Evolutionary conservation across 2,113 vertebrate species (phyloP).

Genomic region (Emydura subglobosa): DNA sequence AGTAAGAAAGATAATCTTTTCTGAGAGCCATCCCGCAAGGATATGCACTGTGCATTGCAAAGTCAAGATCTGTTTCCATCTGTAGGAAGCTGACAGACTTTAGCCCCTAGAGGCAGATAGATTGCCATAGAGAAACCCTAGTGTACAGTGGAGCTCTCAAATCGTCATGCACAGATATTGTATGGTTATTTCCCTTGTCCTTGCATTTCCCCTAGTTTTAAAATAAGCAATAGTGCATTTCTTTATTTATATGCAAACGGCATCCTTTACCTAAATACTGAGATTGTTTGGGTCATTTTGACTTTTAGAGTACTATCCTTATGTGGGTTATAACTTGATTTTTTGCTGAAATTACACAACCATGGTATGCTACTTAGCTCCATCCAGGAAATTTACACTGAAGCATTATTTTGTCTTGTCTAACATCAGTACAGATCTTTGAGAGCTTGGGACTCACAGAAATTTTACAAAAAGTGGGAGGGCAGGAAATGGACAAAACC

Average conservation of each 20-base stretch:
- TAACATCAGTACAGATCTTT: neutral
- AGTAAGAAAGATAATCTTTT: slow-evolving; percentile 45
- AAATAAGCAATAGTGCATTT: neutral
- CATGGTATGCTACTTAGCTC: neutral
- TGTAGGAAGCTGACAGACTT: slow-evolving; percentile 29
- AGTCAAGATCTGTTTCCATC: slow-evolving; percentile 38
- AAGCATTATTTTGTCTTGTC: neutral
- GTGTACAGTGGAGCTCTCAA: neutral
- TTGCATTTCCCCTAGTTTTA: neutral
- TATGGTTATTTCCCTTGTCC: neutral
- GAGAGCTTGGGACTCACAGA: neutral
- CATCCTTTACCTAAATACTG: neutral
- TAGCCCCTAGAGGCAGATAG: slow-evolving; percentile 9
- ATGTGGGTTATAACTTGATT: neutral
- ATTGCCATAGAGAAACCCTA: slow-evolving; percentile 14
- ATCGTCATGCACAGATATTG: neutral
- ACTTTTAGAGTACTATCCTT: neutral
- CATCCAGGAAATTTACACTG: neutral
- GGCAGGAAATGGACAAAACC: neutral
- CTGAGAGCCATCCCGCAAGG: slow-evolving; percentile 15
- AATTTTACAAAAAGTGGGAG: neutral
- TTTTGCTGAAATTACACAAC: neutral
- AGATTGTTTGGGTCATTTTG: neutral
- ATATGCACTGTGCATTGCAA: neutral
- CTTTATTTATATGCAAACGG: neutral